These are phyloP conservation scores for Pogona vitticeps DNA, from an alignment of 2,113 vertebrate genomes.

Conservation along the genomic window DNA sequence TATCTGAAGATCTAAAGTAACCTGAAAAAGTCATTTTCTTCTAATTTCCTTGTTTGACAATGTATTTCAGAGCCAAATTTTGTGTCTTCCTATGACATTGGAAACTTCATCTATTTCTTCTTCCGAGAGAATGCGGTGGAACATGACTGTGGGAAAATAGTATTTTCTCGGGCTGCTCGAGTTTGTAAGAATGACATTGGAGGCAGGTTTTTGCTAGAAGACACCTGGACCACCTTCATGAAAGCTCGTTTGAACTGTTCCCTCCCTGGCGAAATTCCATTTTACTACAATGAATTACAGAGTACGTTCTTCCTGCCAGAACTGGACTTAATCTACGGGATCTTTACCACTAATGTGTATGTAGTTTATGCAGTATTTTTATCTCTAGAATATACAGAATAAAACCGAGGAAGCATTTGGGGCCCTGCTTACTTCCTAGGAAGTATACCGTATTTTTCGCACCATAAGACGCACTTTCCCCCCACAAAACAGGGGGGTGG, in stretches of 20 bases:
- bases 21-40: constrained; percentile 34
- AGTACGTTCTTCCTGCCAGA: constrained; percentile 95
- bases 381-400: constrained; percentile 11
- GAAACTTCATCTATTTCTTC: constrained; percentile 97
- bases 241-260: constrained; percentile 96
- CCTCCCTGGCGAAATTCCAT: constrained; percentile 93
- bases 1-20: background rate
- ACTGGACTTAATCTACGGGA: constrained; percentile 93
- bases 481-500: no score
- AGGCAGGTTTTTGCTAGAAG: constrained; percentile 93
- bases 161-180: constrained; percentile 91
- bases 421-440: background rate
- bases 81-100: constrained; percentile 95
- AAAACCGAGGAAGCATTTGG: background rate
- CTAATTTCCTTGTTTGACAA: background rate
- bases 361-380: constrained; percentile 59
- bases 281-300: constrained; percentile 95
- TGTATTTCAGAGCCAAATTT: constrained; percentile 91
- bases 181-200: constrained; percentile 97
- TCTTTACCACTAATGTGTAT: constrained; percentile 97
- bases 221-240: constrained; percentile 99
- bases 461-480: no score
- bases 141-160: constrained; percentile 92
- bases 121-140: constrained; percentile 96
- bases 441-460: no score